Conservation (phyloP, 2,888 invertebrate species). For the Ophion ellenae region DNA sequence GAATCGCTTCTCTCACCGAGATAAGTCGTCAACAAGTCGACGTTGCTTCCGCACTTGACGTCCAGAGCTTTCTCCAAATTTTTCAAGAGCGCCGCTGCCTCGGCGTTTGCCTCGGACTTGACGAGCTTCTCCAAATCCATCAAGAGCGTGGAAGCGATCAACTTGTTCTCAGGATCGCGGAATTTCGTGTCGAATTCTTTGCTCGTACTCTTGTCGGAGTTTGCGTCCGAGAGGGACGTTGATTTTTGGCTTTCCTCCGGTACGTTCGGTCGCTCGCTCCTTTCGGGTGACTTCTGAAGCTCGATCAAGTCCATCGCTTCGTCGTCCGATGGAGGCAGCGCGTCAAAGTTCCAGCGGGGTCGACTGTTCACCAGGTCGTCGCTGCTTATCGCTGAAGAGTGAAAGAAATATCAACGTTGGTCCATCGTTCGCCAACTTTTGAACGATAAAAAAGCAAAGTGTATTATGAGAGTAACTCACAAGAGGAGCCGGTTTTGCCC, state of each 20-base stretch:
- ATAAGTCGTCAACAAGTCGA: constrained; percentile 75
- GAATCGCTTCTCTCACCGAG: constrained; percentile 51
- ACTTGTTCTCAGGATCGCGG: constrained; percentile 72
- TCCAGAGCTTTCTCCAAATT: constrained; percentile 78
- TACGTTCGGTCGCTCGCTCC: constrained; percentile 12
- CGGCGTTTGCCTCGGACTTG: constrained; percentile 75
- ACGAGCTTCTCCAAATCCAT: constrained; percentile 78
- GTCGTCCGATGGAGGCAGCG: constrained; percentile 77
- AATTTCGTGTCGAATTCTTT: constrained; percentile 75
- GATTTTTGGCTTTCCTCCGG: constrained; percentile 27
- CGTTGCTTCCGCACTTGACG: constrained; percentile 75
- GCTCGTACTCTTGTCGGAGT: constrained; percentile 51
- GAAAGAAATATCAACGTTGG: not conserved
- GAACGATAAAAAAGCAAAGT: no score
- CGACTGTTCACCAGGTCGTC: constrained; percentile 76
- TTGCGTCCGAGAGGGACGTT: constrained; percentile 37
- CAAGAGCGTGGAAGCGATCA: constrained; percentile 74
- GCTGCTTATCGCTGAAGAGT: constrained; percentile 55
- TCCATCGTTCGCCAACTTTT: not conserved
- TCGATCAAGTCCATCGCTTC: constrained; percentile 77
- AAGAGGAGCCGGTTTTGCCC: constrained; percentile 68
- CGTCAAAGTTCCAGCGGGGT: constrained; percentile 74
- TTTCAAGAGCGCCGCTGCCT: constrained; percentile 76
- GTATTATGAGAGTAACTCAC: constrained; percentile 69
- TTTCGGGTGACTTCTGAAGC: constrained; percentile 73